phyloP scores from a whole-genome alignment of 2,113 vertebrate genomes.

The Pandion haliaetus region DNA sequence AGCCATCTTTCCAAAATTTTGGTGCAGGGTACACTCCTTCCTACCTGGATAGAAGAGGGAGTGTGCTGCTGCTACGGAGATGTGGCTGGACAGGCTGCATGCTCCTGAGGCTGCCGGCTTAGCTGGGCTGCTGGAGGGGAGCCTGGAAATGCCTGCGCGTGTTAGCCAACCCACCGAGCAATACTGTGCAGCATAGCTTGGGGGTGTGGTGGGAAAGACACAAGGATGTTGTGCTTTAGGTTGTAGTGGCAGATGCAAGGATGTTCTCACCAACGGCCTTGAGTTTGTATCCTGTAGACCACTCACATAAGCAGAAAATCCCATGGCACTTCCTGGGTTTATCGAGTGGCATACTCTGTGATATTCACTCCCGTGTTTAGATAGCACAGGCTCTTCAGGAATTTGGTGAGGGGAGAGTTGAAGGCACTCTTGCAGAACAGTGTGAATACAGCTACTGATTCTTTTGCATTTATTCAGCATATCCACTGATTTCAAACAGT shows the following conservation, averaged over 20 bases:
- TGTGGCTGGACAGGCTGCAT: neutral
- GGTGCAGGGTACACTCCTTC: neutral
- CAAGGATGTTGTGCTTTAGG: neutral
- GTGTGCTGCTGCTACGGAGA: neutral
- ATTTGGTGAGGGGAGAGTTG: neutral
- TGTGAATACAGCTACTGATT: neutral
- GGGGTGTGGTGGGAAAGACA: too few relatives aligned
- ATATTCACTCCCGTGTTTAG: accelerated
- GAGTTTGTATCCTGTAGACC: neutral
- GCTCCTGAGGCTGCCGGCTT: neutral
- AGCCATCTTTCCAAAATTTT: neutral
- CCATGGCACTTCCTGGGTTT: neutral
- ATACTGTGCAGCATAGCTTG: neutral
- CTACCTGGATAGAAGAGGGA: neutral
- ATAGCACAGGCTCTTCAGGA: neutral
- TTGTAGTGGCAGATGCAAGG: neutral
- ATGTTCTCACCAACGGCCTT: neutral
- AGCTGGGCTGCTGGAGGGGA: neutral
- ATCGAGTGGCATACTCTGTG: too few relatives aligned
- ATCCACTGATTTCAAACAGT: neutral
- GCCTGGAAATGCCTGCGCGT: neutral
- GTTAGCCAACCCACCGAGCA: neutral
- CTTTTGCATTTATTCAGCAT: neutral
- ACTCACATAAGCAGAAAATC: neutral
- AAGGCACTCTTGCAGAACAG: neutral